phyloP scores from a whole-genome alignment of 1,140 invertebrate species.

The Sitobion miscanthi region DNA sequence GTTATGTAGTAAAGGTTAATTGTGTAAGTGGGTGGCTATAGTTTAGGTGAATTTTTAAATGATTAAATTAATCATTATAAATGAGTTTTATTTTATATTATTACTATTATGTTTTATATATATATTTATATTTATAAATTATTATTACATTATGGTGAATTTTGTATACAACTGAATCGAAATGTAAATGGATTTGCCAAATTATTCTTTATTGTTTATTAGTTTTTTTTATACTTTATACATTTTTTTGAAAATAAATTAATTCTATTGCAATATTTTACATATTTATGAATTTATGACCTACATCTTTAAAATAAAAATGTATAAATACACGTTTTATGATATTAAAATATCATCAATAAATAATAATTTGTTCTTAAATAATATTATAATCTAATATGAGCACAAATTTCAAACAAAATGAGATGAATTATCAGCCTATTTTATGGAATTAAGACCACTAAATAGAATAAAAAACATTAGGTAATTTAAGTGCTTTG shows the following conservation, averaged over 20 bases:
- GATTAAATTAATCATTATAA: background rate
- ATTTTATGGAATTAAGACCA: too few relatives aligned
- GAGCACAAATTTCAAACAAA: too few relatives aligned
- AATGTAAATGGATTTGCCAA: background rate
- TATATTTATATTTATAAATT: background rate
- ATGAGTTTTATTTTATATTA: background rate
- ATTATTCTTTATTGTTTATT: background rate
- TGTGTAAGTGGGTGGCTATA: background rate
- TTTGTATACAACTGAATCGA: background rate
- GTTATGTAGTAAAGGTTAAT: background rate
- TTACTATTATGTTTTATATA: background rate
- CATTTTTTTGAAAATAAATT: background rate
- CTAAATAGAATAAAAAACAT: too few relatives aligned
- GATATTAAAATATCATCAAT: too few relatives aligned
- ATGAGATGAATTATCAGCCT: too few relatives aligned
- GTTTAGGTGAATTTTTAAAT: background rate
- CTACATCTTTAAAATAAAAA: background rate
- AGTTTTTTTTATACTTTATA: background rate
- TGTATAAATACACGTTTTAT: background rate
- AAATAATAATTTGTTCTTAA: too few relatives aligned
- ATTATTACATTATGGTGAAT: background rate
- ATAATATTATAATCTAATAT: too few relatives aligned
- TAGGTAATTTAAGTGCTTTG: too few relatives aligned
- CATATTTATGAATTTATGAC: background rate
- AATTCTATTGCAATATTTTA: background rate